Conservation (phyloP, 2,113 vertebrate genomes). For the Upupa epops region DNA sequence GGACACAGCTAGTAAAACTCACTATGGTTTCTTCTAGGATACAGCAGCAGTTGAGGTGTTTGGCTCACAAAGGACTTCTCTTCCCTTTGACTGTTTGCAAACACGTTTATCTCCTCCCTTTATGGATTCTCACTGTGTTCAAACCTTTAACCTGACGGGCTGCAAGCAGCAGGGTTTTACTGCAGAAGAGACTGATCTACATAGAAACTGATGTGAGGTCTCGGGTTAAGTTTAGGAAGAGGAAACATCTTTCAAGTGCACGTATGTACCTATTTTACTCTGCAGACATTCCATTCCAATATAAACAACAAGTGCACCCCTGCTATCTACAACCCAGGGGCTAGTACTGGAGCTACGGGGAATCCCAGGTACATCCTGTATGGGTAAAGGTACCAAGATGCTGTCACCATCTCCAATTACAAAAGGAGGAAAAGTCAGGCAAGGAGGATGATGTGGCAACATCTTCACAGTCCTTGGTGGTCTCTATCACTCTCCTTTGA, state of each 20-base stretch:
- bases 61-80: neutral
- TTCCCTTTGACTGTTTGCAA: conserved; percentile 41
- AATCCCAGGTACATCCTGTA: neutral
- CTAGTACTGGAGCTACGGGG: neutral
- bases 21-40: neutral
- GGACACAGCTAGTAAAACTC: neutral
- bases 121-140: neutral
- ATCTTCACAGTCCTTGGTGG: neutral
- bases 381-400: neutral
- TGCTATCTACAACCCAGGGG: neutral
- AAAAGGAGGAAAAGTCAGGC: neutral
- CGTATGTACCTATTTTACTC: neutral
- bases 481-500: neutral
- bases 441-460: neutral
- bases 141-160: conserved; percentile 33
- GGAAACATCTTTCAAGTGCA: conserved; percentile 8
- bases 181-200: conserved; percentile 35
- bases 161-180: conserved; percentile 34
- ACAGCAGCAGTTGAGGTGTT: neutral
- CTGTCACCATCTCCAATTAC: conserved; percentile 1
- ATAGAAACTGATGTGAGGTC: conserved; percentile 10
- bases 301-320: neutral
- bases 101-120: conserved; percentile 24
- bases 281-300: neutral
- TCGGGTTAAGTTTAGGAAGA: conserved; percentile 41